A percentile compares a stretch with the other conserved stretches of the same genome.
Conservation (phyloP, 1,140 invertebrate species). For the Caenorhabditis brenneri region DNA sequence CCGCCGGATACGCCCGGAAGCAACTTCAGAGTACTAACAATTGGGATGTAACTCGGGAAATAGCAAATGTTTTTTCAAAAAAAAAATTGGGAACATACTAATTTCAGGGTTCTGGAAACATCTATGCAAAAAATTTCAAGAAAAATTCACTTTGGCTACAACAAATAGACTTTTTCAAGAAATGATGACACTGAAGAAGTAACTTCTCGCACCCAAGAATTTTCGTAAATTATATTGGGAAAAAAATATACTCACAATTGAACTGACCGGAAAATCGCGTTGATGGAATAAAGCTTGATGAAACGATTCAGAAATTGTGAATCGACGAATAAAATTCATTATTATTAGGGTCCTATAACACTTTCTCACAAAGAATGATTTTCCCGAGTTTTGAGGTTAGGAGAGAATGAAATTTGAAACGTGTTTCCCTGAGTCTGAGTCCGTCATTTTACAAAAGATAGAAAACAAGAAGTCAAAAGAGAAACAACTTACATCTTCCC, state of each 20-base stretch:
- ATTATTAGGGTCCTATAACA: not conserved
- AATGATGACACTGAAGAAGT: too few species aligned
- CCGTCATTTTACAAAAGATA: not conserved
- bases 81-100: too few species aligned
- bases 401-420: not conserved
- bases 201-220: too few species aligned
- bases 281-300: constrained; percentile 27
- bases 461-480: not conserved
- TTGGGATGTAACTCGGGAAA: too few species aligned
- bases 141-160: too few species aligned
- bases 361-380: not conserved
- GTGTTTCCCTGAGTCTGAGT: not conserved
- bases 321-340: constrained; percentile 15
- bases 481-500: constrained; percentile 10
- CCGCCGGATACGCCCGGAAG: too few species aligned
- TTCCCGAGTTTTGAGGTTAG: not conserved
- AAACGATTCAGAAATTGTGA: not conserved
- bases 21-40: too few species aligned
- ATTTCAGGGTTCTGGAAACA: too few species aligned
- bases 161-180: too few species aligned
- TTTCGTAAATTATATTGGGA: not conserved
- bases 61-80: too few species aligned
- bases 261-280: not conserved
- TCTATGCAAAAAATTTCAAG: too few species aligned
- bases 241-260: not conserved